phyloP scores from a whole-genome alignment of 2,888 invertebrate genomes.

The Globia sparganii region DNA sequence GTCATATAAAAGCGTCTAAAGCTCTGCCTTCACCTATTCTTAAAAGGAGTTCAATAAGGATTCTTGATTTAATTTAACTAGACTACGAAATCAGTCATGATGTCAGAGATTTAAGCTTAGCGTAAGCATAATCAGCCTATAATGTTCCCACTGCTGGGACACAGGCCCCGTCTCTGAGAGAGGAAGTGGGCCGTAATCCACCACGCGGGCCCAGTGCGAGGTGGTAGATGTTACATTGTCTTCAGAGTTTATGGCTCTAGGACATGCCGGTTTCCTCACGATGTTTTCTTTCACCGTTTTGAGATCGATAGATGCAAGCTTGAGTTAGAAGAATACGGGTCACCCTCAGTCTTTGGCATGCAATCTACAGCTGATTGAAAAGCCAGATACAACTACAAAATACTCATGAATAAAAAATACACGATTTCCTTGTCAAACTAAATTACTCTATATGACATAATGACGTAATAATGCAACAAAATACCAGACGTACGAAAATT shows the following conservation, averaged over 20 bases:
- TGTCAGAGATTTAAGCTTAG: background rate
- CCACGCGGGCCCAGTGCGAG: background rate
- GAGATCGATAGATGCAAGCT: background rate
- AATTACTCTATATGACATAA: conserved; percentile 35
- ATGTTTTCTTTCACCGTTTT: background rate
- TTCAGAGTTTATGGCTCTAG: background rate
- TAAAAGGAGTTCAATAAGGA: background rate
- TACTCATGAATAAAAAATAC: background rate
- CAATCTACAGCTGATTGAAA: background rate
- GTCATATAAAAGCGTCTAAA: background rate
- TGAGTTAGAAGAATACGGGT: background rate
- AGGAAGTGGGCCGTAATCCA: background rate
- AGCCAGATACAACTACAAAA: background rate
- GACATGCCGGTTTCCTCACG: background rate
- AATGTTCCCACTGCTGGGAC: background rate
- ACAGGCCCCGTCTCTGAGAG: background rate
- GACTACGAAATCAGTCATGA: background rate
- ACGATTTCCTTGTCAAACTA: conserved; percentile 25
- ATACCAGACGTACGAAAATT: conserved; percentile 41
- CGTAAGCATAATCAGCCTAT: background rate
- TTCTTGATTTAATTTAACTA: background rate
- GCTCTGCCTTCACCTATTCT: background rate
- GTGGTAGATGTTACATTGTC: background rate
- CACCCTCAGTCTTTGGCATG: background rate
- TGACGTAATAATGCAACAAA: conserved; percentile 33